phyloP scores from a whole-genome alignment of 2,113 vertebrate species.

The Asarcornis scutulata region DNA sequence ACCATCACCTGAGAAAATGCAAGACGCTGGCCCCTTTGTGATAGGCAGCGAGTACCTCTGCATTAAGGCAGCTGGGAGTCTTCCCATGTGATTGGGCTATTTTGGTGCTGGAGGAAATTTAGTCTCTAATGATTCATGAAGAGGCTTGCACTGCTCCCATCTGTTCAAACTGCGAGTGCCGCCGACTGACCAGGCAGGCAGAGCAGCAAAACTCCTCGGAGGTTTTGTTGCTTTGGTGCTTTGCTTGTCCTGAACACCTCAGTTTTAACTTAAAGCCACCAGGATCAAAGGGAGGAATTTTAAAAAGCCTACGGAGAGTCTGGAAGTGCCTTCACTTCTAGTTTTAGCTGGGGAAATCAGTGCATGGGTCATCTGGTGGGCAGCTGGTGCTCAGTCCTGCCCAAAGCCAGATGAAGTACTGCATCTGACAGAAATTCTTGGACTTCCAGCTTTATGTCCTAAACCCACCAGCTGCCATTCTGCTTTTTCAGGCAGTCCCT shows the following conservation, averaged over 20 bases:
- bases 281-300: not conserved
- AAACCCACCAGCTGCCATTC: not conserved
- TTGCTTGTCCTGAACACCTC: not conserved
- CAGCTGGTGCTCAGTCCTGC: not conserved
- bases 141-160: not conserved
- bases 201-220: not conserved
- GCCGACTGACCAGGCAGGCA: not conserved
- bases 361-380: rapidly evolving
- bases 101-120: not conserved
- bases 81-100: not conserved
- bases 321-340: not conserved
- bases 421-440: not conserved
- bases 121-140: not conserved
- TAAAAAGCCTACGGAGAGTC: not conserved
- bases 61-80: not conserved
- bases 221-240: not conserved
- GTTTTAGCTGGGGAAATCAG: not conserved
- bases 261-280: not conserved
- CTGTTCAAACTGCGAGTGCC: not conserved
- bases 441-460: not conserved
- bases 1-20: not conserved
- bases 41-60: not conserved
- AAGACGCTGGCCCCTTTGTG: not conserved
- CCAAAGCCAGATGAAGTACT: not conserved
- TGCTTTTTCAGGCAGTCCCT: not conserved